Evolutionary conservation across 2,888 invertebrate species (phyloP), one percentile per base, ranked within the genome.

Genomic region (Osmoderma eremita): DNA sequence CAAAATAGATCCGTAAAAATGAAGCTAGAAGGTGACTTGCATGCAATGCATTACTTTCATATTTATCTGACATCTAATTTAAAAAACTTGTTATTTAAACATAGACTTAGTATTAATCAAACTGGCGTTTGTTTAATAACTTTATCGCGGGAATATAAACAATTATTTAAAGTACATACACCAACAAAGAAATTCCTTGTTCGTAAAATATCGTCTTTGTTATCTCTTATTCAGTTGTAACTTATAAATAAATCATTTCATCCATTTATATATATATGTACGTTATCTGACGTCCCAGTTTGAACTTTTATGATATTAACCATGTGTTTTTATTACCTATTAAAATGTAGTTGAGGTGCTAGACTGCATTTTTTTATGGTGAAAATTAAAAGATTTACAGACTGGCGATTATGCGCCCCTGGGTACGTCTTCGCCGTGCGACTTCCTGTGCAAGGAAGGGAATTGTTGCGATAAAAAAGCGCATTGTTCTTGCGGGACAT

Each of bases 401-500:
- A 82, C 83, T 24, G 90, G 89, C 0, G 82, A 84, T 49, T 89
- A 88, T 72, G 79, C 88, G 24, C 82, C 82, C 10, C 83, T 89
- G 50, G 80, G 81, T 3, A 77, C 82, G 69, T 73, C 78, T 4
- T 76, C 78, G 45, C 82, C 84, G 17, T 90, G 90, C 75, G 80
- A 85, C 71, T 76, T 79, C 48, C 79, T 90, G 17, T 90, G 90
- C 73, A 78, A 79, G 67, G 75, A 72, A 18, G 77, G 75, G 1
- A 76, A 80, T 58, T 90, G 90, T 75, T 91, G 90, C 75, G 88
- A 90, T 76, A 75, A 78, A 8, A 81, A 84, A 66, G 89, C 90
- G 1, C 80, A 83, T 12, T 91, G 90, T 75, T 84, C 86, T 10
- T 91, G 91, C 76, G 90, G 89, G 0, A 88, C 87, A 3, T 86